Evolutionary conservation across 2,797 vertebrate species (phyloP), one percentile per base, ranked within the genome.

Genomic region (Dryobates pubescens): DNA sequence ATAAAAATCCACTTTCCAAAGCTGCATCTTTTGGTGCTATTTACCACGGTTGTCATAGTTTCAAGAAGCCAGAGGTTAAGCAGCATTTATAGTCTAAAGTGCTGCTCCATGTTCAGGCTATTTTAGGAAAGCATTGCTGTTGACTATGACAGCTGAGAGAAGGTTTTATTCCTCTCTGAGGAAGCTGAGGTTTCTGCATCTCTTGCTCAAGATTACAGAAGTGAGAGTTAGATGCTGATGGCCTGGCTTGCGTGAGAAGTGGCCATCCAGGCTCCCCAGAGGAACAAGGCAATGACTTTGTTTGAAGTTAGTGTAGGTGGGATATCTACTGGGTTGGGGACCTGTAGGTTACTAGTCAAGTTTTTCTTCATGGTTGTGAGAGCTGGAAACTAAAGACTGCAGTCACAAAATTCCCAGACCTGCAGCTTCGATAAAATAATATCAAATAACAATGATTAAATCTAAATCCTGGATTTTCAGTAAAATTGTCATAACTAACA

Each of bases 61-160:
- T 79, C 57, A 84, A 75, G 68, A 62, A 90, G 5, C 41, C 72
- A 75, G 58, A 86, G 47, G 17, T 82, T 73, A 82, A 86, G 36
- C 29, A 51, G 36, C 3, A 4, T 56, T 78, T 58, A 34, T 88
- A 86, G 71, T 72, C 30, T 91, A 70, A 87, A 85, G 29, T n/a
- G 17, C 18, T 73, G 17, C 13, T 83, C 34, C 7, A 4, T 27
- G 13, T 62, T 64, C 49, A 65, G 54, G 38, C 41, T 90, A 4
- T 72, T 90, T 83, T 79, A 72, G 43, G 86, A 76, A 69, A 73
- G 8, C 47, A 36, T 81, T 75, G 41, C 10, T n/a, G 19, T 45
- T 20, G 56, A 54, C 13, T 27, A 23, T 45, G 67, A 81, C 10
- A 63, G 16, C 57, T 36, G 62, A 90, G 49, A 82, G 32, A 3